Evolutionary conservation across 1,140 invertebrate species (phyloP).

Genomic region (Tetragonula clypearis): DNA sequence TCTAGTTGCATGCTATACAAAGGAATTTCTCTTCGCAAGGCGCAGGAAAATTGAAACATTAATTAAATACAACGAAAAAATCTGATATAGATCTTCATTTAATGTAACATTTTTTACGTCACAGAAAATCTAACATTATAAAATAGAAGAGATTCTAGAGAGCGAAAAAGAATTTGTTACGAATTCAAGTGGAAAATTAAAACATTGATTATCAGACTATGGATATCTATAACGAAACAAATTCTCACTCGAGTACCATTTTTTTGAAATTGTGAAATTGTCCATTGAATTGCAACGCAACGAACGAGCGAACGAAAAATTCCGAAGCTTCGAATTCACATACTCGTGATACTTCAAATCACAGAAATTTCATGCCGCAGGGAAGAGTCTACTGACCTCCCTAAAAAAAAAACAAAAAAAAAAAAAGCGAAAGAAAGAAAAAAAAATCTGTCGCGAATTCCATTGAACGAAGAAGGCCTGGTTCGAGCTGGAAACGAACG

Average conservation of each 20-base stretch:
- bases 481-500: neutral
- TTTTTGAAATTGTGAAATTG: no score
- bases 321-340: neutral
- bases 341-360: neutral
- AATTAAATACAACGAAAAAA: neutral
- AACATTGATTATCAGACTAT: no score
- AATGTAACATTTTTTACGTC: no score
- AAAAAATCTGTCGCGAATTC: neutral
- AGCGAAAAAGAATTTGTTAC: no score
- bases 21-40: no score
- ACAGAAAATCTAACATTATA: no score
- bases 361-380: neutral
- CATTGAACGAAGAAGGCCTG: neutral
- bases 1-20: no score
- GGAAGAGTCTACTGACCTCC: neutral
- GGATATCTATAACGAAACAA: no score
- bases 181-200: no score
- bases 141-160: no score
- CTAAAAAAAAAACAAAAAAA: neutral
- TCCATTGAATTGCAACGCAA: neutral
- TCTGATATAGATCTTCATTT: no score
- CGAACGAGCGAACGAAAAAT: neutral
- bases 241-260: no score
- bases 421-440: neutral
- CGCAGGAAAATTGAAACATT: neutral